Evolutionary conservation across 2,888 invertebrate genomes (phyloP).

Genomic region (Sialis fuliginosa): DNA sequence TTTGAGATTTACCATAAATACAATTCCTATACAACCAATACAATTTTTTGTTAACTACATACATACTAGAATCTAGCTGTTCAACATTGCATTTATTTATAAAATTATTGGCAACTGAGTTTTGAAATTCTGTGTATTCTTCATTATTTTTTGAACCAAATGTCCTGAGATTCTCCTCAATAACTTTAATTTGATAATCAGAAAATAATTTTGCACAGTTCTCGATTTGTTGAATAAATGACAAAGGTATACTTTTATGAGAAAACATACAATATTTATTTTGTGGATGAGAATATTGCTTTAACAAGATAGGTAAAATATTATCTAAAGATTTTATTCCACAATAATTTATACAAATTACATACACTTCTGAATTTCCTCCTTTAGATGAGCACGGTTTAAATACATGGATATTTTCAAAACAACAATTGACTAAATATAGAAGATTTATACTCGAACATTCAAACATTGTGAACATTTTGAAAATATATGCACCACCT

Average conservation of each 20-base stretch:
- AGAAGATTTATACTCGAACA: constrained; percentile 60
- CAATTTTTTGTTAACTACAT: neutral
- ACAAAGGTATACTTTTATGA: constrained; percentile 34
- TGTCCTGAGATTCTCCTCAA: constrained; percentile 44
- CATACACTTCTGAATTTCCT: constrained; percentile 88
- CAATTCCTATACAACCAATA: neutral
- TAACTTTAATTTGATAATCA: constrained; percentile 45
- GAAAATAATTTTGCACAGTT: constrained; percentile 47
- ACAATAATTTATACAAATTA: constrained; percentile 49
- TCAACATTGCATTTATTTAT: constrained; percentile 37
- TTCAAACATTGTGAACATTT: constrained; percentile 84
- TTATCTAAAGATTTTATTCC: constrained; percentile 21
- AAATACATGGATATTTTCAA: constrained; percentile 53
- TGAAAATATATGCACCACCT: constrained; percentile 68
- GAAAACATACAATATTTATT: constrained; percentile 36
- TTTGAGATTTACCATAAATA: too few species aligned
- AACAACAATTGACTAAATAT: constrained; percentile 60
- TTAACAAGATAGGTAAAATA: constrained; percentile 22
- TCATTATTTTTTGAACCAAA: constrained; percentile 24
- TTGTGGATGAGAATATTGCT: constrained; percentile 26
- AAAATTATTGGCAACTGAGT: constrained; percentile 35
- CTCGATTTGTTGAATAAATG: constrained; percentile 45
- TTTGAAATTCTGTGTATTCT: constrained; percentile 14
- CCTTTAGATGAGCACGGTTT: constrained; percentile 89
- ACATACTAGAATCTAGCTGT: constrained; percentile 20